These are phyloP conservation scores for Nymphalis io DNA, from an alignment of 1,140 invertebrate genomes.

Conservation along the genomic window DNA sequence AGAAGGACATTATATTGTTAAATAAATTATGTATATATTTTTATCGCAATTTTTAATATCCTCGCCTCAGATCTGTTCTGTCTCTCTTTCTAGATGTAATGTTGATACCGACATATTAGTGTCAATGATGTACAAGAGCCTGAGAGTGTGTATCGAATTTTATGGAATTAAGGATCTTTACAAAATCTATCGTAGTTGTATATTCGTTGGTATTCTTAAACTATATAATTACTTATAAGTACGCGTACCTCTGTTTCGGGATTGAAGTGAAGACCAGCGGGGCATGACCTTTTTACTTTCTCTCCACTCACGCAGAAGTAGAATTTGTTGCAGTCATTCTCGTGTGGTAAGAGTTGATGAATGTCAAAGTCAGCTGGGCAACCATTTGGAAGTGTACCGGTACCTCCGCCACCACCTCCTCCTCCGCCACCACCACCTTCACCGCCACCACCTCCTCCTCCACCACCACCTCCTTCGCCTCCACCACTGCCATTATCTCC, in stretches of 20 bases:
- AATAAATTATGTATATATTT: no score
- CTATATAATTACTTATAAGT: neutral
- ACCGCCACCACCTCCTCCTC: neutral
- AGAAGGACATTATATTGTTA: no score
- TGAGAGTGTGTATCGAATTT: no score
- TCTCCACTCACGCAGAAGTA: constrained; percentile 53
- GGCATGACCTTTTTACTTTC: constrained; percentile 43
- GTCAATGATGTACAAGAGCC: no score
- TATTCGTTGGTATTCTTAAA: neutral
- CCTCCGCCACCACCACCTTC: neutral
- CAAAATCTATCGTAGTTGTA: no score
- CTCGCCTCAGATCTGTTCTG: no score
- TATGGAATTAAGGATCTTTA: no score
- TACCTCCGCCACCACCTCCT: constrained; percentile 17
- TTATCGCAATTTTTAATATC: no score
- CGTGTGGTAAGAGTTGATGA: constrained; percentile 50
- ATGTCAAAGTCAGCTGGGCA: constrained; percentile 49
- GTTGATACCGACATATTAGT: no score
- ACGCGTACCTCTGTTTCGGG: constrained; percentile 38
- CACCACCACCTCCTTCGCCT: no score
- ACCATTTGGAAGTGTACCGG: constrained; percentile 45
- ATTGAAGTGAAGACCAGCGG: constrained; percentile 47
- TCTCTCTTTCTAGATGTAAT: no score
- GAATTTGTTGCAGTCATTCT: constrained; percentile 51
- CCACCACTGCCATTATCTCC: no score